phyloP scores from a whole-genome alignment of 2,888 invertebrate genomes.

The Drosophila limbata region DNA sequence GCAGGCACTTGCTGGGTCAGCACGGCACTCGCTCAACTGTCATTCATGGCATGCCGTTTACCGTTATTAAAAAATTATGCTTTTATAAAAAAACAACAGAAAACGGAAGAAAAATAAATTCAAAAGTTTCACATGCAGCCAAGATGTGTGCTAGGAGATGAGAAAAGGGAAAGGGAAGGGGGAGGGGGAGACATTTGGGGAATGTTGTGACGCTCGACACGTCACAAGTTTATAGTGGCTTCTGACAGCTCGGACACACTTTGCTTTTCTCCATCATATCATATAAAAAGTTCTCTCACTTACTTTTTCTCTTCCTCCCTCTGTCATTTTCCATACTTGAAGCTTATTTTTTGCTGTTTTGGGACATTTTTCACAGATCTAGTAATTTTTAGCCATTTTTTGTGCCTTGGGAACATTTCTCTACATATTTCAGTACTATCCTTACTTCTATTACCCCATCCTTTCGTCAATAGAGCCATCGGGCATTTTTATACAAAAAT shows the following conservation, averaged over 20 bases:
- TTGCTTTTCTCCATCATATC: constrained; percentile 47
- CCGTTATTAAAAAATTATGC: constrained; percentile 79
- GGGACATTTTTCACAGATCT: constrained; percentile 64
- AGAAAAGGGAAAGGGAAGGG: not conserved
- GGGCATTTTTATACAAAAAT: constrained; percentile 56
- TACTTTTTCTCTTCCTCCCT: constrained; percentile 6
- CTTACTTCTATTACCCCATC: not conserved
- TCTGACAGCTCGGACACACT: constrained; percentile 84
- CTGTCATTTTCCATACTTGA: constrained; percentile 18
- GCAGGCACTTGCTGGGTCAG: constrained; percentile 48
- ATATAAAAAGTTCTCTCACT: constrained; percentile 53
- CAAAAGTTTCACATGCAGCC: constrained; percentile 72
- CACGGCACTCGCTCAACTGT: constrained; percentile 70
- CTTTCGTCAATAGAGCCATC: constrained; percentile 49
- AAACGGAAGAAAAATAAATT: constrained; percentile 63
- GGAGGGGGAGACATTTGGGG: constrained; percentile 51
- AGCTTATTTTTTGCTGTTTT: constrained; percentile 31
- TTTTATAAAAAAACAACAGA: constrained; percentile 36
- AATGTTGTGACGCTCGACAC: constrained; percentile 75
- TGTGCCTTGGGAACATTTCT: constrained; percentile 70
- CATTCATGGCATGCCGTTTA: constrained; percentile 77
- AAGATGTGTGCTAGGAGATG: constrained; percentile 9
- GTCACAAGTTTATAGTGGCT: constrained; percentile 84
- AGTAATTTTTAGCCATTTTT: constrained; percentile 23
- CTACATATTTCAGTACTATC: constrained; percentile 51